Conservation (phyloP, 2,113 vertebrate species). For the Oreamnos americanus region DNA sequence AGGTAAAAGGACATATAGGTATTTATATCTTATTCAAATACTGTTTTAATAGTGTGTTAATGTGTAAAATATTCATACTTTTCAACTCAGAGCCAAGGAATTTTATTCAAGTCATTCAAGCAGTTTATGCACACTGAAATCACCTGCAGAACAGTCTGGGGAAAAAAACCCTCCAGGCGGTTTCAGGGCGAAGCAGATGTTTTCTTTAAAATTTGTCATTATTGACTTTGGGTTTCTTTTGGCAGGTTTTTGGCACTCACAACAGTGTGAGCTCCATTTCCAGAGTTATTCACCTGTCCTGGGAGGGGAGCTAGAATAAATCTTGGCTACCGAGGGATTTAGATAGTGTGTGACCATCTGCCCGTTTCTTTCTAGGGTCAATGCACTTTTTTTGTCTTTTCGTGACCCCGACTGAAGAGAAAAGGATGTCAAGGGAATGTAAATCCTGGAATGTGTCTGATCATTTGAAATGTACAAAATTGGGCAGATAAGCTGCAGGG, state of each 20-base stretch:
- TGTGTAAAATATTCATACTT: conserved; percentile 48
- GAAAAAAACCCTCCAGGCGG: neutral
- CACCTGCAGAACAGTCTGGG: conserved; percentile 45
- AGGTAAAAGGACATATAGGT: neutral
- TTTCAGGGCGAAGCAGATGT: conserved; percentile 68
- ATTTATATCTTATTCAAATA: neutral
- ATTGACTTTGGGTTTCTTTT: conserved; percentile 64
- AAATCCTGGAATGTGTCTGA: conserved; percentile 64
- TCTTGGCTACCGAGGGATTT: conserved; percentile 24
- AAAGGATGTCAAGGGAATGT: conserved; percentile 48
- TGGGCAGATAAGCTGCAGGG: neutral
- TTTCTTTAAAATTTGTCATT: conserved; percentile 70
- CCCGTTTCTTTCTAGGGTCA: neutral
- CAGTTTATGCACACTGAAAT: neutral
- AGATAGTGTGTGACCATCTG: neutral
- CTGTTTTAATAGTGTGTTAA: conserved; percentile 15
- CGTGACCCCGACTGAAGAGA: conserved; percentile 39
- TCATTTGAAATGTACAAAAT: conserved; percentile 49
- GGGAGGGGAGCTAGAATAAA: neutral
- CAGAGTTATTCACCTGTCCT: conserved; percentile 61
- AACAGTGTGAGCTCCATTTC: neutral
- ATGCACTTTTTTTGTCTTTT: conserved; percentile 33
- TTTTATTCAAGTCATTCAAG: conserved; percentile 58
- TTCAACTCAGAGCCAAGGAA: conserved; percentile 47
- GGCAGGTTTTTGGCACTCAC: conserved; percentile 69